Conservation (phyloP, 2,113 vertebrate species). For the Oryzias melastigma region DNA sequence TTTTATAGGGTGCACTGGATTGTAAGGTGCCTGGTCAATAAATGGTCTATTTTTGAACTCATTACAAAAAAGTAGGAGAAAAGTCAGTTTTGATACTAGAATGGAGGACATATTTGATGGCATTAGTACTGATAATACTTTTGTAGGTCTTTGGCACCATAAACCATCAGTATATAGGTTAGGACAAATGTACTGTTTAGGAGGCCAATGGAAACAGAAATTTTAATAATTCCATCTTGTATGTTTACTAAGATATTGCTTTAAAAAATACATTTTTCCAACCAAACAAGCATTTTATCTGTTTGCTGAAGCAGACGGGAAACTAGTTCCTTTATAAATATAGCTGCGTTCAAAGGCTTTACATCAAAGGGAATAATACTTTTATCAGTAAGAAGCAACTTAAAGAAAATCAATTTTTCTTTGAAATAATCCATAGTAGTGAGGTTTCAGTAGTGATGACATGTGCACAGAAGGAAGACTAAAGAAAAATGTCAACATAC, state of each 20-base stretch:
- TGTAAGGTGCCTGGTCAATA: no score
- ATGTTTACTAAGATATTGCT: no score
- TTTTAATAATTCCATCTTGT: constrained; percentile 17
- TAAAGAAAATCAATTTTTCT: constrained; percentile 10
- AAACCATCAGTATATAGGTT: no score
- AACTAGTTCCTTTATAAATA: constrained; percentile 16
- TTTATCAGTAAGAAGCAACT: not conserved
- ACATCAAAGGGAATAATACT: constrained; percentile 5
- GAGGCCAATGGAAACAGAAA: constrained; percentile 31
- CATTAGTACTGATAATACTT: not conserved
- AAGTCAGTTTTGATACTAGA: no score
- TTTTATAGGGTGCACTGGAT: no score
- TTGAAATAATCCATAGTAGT: constrained; percentile 1
- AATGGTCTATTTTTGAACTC: no score
- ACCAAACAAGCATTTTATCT: not conserved
- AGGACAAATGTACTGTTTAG: not conserved
- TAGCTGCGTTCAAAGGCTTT: constrained; percentile 1
- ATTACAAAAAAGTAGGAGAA: no score
- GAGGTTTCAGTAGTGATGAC: not conserved
- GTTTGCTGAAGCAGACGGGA: constrained; percentile 17
- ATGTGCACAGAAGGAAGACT: not conserved
- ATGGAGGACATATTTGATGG: not conserved
- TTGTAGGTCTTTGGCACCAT: not conserved
- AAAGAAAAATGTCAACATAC: not conserved
- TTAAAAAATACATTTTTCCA: no score